Conservation (phyloP, 2,113 vertebrate genomes). For the Seriola rivoliana region DNA sequence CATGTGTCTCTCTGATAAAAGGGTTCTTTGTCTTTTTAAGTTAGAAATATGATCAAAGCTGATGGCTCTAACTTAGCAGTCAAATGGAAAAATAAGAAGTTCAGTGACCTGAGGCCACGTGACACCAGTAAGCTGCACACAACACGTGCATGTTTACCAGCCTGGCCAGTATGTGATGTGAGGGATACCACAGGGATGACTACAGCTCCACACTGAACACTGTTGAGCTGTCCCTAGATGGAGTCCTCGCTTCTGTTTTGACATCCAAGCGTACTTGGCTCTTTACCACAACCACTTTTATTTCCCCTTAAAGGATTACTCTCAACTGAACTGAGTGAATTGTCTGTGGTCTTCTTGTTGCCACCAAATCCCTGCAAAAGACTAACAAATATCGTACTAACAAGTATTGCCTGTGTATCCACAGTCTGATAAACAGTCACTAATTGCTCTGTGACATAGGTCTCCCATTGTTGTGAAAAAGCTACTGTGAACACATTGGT, state of each 20-base stretch:
- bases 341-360: not conserved
- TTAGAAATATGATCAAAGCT: not conserved
- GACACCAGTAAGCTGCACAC: not conserved
- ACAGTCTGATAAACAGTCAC: not conserved
- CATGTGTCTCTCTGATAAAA: not conserved
- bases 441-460: not conserved
- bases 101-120: not conserved
- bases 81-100: conserved; percentile 4
- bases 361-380: not conserved
- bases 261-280: not conserved
- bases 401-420: not conserved
- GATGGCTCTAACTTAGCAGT: not conserved
- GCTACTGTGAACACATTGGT: not conserved
- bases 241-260: not conserved
- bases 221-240: not conserved
- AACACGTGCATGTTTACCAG: conserved; percentile 7
- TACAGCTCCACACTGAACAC: not conserved
- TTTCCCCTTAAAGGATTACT: not conserved
- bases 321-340: no score
- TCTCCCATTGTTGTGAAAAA: not conserved
- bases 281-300: not conserved
- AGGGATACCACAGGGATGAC: conserved; percentile 16
- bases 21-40: not conserved
- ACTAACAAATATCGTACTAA: not conserved
- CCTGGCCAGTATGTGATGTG: not conserved